Percentiles rank a stretch among this genome's conserved stretches.
These are phyloP conservation scores for Ranitomeya variabilis DNA, from an alignment of 2,113 vertebrate genomes.

Conservation along the genomic window DNA sequence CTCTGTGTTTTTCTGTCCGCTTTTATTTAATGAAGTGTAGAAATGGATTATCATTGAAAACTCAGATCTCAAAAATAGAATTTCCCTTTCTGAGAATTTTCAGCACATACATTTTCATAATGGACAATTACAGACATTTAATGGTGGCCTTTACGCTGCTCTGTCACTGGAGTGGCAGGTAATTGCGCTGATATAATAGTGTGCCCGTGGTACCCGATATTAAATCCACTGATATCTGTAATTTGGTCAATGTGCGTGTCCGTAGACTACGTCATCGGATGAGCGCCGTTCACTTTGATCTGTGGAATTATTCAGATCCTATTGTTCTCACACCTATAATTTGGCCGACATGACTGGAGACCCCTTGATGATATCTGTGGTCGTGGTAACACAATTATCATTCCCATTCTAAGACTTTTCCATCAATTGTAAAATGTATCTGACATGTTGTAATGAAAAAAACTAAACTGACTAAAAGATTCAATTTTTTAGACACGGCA, in stretches of 20 bases:
- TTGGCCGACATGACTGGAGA: neutral
- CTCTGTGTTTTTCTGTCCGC: neutral
- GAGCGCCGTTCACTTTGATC: neutral
- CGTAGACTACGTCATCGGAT: neutral
- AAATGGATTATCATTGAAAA: neutral
- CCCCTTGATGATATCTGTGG: neutral
- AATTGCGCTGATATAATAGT: neutral
- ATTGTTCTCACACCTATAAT: neutral
- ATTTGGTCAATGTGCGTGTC: neutral
- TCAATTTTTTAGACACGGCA: too few species aligned
- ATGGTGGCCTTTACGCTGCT: neutral
- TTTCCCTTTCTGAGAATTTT: neutral
- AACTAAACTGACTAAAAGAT: too few species aligned
- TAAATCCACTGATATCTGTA: neutral
- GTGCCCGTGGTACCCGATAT: neutral
- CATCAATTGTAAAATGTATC: neutral
- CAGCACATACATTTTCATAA: neutral
- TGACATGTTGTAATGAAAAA: neutral
- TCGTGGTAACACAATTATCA: neutral
- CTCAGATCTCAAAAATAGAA: neutral
- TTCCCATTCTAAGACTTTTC: neutral
- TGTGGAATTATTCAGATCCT: neutral
- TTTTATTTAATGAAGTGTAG: constrained; percentile 7
- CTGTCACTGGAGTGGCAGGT: neutral
- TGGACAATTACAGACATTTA: neutral